phyloP scores from a whole-genome alignment of 2,888 invertebrate species.

The Coremacera marginata region DNA sequence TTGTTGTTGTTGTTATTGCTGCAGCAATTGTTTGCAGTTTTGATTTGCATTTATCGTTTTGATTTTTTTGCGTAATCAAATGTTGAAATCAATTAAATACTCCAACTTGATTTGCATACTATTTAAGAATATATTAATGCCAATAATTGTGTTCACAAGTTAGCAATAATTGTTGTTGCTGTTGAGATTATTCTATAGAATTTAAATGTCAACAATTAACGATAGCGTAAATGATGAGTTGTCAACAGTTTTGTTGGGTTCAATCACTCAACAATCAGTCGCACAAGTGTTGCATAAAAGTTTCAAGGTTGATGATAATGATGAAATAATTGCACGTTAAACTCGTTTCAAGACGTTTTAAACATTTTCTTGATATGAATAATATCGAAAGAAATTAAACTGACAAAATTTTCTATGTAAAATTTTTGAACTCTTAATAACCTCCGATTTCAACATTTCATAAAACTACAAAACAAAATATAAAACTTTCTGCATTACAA shows the following conservation, averaged over 20 bases:
- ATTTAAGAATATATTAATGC: background rate
- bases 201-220: conserved; percentile 1
- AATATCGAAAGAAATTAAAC: too few relatives aligned
- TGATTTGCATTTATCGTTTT: conserved; percentile 50
- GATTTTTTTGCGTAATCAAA: conserved; percentile 39
- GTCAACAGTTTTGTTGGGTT: background rate
- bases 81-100: conserved; percentile 18
- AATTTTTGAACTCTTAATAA: background rate
- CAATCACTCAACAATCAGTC: too few relatives aligned
- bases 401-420: too few relatives aligned
- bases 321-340: too few relatives aligned
- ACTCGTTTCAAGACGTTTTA: too few relatives aligned
- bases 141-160: conserved; percentile 29
- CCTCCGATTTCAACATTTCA: background rate
- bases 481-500: background rate
- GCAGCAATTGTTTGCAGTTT: conserved; percentile 56
- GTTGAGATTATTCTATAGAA: background rate
- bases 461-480: background rate
- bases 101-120: background rate
- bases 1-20: conserved; percentile 46
- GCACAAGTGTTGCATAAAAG: too few relatives aligned
- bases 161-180: background rate
- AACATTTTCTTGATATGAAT: too few relatives aligned
- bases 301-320: too few relatives aligned
- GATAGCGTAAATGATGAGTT: background rate